These are phyloP conservation scores for Phorcus lineatus DNA, from an alignment of 2,888 invertebrate genomes.

Conservation along the genomic window DNA sequence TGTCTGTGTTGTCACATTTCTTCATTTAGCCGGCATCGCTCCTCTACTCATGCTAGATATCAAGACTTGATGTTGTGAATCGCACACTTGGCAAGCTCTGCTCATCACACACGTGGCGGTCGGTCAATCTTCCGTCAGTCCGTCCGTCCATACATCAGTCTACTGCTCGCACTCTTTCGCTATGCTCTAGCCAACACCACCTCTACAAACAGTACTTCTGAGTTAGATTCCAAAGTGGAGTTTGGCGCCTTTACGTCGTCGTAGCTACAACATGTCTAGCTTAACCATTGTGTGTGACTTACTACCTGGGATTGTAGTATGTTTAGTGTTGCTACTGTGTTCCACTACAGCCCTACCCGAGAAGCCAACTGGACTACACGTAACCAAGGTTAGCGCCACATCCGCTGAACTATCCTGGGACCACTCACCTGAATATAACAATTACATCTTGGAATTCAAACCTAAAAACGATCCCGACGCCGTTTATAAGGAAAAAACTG, in stretches of 20 bases:
- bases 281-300: constrained; percentile 5
- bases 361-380: constrained; percentile 90
- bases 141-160: background rate
- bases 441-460: constrained; percentile 97
- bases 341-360: constrained; percentile 87
- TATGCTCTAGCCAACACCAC: background rate
- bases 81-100: no score
- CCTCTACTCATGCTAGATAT: background rate
- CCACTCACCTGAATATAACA: constrained; percentile 81
- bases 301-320: background rate
- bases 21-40: background rate
- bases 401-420: constrained; percentile 93
- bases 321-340: constrained; percentile 36
- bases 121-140: background rate
- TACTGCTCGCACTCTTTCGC: background rate
- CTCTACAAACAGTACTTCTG: background rate
- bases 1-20: background rate
- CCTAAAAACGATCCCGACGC: constrained; percentile 84
- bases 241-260: background rate
- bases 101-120: background rate
- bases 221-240: background rate
- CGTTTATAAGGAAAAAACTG: constrained; percentile 90
- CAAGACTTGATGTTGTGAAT: background rate
- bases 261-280: background rate
- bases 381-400: constrained; percentile 94